Conservation (phyloP, 2,888 invertebrate genomes). For the Cryptosula pallasiana region DNA sequence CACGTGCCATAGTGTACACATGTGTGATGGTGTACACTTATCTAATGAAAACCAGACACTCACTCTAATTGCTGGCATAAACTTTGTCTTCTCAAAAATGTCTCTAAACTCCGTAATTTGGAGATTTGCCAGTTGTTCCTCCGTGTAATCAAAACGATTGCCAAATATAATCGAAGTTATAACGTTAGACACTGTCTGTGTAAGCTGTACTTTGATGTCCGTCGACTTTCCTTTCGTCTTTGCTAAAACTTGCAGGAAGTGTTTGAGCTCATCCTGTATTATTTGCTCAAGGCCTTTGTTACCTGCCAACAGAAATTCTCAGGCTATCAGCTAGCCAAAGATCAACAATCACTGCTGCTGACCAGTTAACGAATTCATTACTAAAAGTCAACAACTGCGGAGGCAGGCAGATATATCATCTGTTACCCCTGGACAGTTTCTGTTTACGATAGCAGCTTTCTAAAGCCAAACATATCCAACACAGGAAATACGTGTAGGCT, state of each 20-base stretch:
- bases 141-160: conserved; percentile 31
- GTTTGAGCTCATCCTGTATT: conserved; percentile 14
- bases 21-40: no score
- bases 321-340: no score
- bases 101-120: conserved; percentile 20
- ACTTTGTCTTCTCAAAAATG: conserved; percentile 12
- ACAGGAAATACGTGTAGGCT: no score
- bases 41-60: background rate
- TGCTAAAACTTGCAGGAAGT: background rate
- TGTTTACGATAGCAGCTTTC: no score
- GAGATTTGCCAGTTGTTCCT: conserved; percentile 24
- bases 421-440: no score
- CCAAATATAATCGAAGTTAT: conserved; percentile 32
- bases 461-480: no score
- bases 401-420: no score
- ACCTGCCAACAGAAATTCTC: conserved; percentile 11
- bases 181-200: conserved; percentile 32
- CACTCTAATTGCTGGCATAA: background rate
- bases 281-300: background rate
- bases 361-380: no score
- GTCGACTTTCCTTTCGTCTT: conserved; percentile 26
- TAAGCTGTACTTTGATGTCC: conserved; percentile 26
- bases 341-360: no score
- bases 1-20: no score
- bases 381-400: no score